Evolutionary conservation across 2,888 invertebrate species (phyloP).

Genomic region (Corythucha ciliata): DNA sequence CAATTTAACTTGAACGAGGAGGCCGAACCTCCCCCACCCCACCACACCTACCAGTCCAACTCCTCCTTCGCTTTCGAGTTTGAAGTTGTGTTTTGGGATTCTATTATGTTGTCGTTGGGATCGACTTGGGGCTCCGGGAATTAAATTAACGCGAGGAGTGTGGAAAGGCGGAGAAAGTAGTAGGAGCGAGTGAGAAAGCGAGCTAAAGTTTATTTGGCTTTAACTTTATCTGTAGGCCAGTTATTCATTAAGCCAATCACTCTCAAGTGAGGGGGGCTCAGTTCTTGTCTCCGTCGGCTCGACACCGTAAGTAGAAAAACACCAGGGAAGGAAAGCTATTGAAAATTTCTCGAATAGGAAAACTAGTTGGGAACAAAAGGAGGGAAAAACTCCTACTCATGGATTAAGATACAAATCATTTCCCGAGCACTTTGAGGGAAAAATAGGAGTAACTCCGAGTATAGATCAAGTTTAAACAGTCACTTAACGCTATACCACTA

Average conservation of each 20-base stretch:
- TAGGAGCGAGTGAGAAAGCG: constrained; percentile 23
- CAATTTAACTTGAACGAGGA: constrained; percentile 29
- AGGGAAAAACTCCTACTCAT: too few relatives aligned
- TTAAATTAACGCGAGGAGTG: constrained; percentile 31
- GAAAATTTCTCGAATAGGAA: not conserved
- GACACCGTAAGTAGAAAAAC: not conserved
- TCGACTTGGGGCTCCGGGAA: constrained; percentile 30
- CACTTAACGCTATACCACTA: too few relatives aligned
- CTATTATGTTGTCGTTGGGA: constrained; percentile 34
- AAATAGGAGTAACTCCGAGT: too few relatives aligned
- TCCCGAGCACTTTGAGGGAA: too few relatives aligned
- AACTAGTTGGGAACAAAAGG: not conserved
- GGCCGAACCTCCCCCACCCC: too few relatives aligned
- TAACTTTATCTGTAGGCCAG: constrained; percentile 32
- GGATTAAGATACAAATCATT: too few relatives aligned
- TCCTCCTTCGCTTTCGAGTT: constrained; percentile 25
- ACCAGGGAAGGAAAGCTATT: not conserved
- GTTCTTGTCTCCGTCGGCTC: too few relatives aligned
- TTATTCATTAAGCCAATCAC: constrained; percentile 33
- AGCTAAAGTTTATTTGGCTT: constrained; percentile 32
- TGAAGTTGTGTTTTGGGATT: constrained; percentile 33
- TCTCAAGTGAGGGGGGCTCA: too few relatives aligned
- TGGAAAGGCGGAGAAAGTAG: constrained; percentile 19
- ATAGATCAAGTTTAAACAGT: too few relatives aligned
- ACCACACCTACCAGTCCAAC: too few relatives aligned